Conservation (phyloP, 2,797 vertebrate species). For the Lycodopsis pacificus region DNA sequence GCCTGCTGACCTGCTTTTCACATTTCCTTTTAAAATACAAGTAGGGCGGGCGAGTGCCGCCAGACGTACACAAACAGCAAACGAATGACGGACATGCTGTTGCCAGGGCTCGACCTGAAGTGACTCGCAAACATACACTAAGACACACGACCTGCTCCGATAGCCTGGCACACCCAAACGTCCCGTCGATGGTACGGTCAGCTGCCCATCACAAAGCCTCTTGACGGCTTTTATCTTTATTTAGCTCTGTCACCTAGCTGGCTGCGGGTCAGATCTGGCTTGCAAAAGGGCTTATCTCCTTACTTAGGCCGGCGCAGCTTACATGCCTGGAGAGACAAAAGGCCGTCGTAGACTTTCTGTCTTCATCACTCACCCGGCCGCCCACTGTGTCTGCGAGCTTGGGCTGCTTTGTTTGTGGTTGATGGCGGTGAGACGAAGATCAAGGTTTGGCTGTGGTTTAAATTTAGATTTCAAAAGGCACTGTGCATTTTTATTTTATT, state of each 20-base stretch:
- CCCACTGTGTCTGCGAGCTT: slow-evolving; percentile 39
- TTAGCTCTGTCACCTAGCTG: slow-evolving; percentile 75
- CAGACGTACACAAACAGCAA: slow-evolving; percentile 50
- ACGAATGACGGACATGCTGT: slow-evolving; percentile 38
- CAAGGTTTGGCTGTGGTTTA: slow-evolving; percentile 54
- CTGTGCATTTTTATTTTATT: background rate
- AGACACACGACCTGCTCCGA: slow-evolving; percentile 61
- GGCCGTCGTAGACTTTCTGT: slow-evolving; percentile 48
- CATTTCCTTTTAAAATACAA: slow-evolving; percentile 28
- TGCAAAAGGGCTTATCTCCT: slow-evolving; percentile 71
- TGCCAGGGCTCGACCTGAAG: slow-evolving; percentile 33
- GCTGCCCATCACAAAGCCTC: slow-evolving; percentile 79
- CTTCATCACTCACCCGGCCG: slow-evolving; percentile 49
- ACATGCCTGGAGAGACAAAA: slow-evolving; percentile 65
- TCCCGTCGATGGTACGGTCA: slow-evolving; percentile 69
- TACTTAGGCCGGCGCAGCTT: slow-evolving; percentile 61
- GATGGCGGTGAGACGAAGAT: slow-evolving; percentile 33
- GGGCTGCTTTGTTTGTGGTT: slow-evolving; percentile 37
- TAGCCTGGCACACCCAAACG: slow-evolving; percentile 42
- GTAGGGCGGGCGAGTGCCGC: slow-evolving; percentile 14
- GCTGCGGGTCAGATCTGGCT: slow-evolving; percentile 66
- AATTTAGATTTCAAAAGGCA: slow-evolving; percentile 51
- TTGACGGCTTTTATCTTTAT: slow-evolving; percentile 81
- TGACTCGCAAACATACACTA: slow-evolving; percentile 28
- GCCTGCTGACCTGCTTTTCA: slow-evolving; percentile 41